phyloP scores from a whole-genome alignment of 37 sponge, comb jelly and placozoan genomes.

The Halichondria panicea region DNA sequence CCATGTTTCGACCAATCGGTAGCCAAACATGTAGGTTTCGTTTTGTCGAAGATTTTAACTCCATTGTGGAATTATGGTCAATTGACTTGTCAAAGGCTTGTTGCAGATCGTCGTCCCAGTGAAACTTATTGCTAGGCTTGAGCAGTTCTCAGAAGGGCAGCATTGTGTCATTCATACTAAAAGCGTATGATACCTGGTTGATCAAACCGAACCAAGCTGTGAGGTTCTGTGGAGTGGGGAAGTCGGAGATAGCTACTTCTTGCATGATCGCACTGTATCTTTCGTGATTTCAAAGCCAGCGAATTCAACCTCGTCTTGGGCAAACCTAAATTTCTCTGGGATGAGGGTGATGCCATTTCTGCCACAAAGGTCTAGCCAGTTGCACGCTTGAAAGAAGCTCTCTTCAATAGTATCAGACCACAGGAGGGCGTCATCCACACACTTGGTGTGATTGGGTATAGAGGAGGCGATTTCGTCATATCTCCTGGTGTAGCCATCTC shows the following conservation, averaged over 20 bases:
- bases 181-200: slow-evolving; percentile 49
- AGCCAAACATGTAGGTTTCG: slow-evolving; percentile 45
- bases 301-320: slow-evolving; percentile 51
- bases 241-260: slow-evolving; percentile 45
- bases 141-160: slow-evolving; percentile 51
- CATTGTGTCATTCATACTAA: slow-evolving; percentile 45
- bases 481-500: slow-evolving; percentile 36
- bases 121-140: slow-evolving; percentile 33
- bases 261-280: slow-evolving; percentile 46
- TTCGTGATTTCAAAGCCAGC: slow-evolving; percentile 54
- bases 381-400: slow-evolving; percentile 42
- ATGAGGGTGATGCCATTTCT: slow-evolving; percentile 49
- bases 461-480: slow-evolving; percentile 28
- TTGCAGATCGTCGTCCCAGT: slow-evolving; percentile 40
- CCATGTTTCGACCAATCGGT: slow-evolving; percentile 53
- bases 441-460: slow-evolving; percentile 37
- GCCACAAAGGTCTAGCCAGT: slow-evolving; percentile 49
- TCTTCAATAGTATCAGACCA: slow-evolving; percentile 45
- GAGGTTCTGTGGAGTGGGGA: slow-evolving; percentile 31
- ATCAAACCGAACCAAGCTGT: slow-evolving; percentile 44
- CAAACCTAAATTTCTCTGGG: slow-evolving; percentile 39
- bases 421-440: slow-evolving; percentile 39
- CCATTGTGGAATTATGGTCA: slow-evolving; percentile 15
- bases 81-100: slow-evolving; percentile 45
- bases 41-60: slow-evolving; percentile 52